Base-by-base conservation (phyloP, 2,888 invertebrate species). In the Rhaphigaster nebulosa region DNA sequence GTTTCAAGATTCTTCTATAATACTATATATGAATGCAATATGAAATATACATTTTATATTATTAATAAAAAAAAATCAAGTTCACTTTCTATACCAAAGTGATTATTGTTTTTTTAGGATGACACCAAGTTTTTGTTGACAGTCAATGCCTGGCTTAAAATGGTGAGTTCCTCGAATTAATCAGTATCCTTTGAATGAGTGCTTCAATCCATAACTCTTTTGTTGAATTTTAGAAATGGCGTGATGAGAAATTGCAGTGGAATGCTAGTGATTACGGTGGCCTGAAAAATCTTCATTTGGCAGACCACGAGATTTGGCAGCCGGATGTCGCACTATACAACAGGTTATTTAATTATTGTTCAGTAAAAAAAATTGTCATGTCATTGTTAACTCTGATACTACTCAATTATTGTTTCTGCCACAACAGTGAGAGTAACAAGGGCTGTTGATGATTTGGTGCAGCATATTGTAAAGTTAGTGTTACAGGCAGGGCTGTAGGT, bases 291-390 rank as follows among this genome's bases (percentile, higher is more conserved):
- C 94, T 96, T 76, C 95, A 96, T 93, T 94, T 96, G 93, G 95
- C 95, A 15, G 95, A 95, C 91, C 96, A 96, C 93, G 96, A 97
- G 93, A 94, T 97, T 92, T 98, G 97, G 97, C 95, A 95, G 93
- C 97, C 97, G 5, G 97, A 97, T 93, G 94, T 97, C 91, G 95
- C 95, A 91, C 94, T 97, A 23, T 96, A 96, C 92, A 97, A 97
- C 94, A 95, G 95, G 94, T 96, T 93, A 91, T 34, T 6, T 23
- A 26, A 52, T 45, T 45, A 45, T 45, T 45, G 45, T 45, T 5
- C 12, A 5, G 5, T 45, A 45, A 45, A 45, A 8, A 45, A 45
- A 45, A 45, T 45, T 45, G 45, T 45, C 45, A 45, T 45, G 45
- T 45, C 12, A 8, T 45, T 45, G 45, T 12, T 45, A 12, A 45